Evolutionary conservation across 1,140 invertebrate genomes (phyloP).

Genomic region (Brachionus calyciflorus): DNA sequence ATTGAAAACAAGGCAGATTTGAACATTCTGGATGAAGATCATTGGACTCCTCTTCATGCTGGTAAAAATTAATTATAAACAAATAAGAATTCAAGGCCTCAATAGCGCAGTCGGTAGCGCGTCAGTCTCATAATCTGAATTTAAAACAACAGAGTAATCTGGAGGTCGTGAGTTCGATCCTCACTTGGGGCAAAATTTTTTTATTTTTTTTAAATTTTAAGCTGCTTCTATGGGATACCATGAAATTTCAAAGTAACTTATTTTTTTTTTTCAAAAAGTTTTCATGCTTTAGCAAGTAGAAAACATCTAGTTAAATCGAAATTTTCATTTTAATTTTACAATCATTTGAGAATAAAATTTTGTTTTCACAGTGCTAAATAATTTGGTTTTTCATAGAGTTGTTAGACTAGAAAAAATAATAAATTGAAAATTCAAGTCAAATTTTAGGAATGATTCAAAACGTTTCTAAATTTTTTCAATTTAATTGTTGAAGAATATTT

Average conservation of each 20-base stretch:
- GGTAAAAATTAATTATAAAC: not conserved
- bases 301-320: too few species aligned
- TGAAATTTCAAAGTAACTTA: conserved; percentile 3
- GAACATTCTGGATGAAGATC: conserved; percentile 85
- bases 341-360: too few species aligned
- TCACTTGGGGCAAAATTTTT: conserved; percentile 36
- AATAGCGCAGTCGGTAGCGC: conserved; percentile 44
- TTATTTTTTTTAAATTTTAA: not conserved
- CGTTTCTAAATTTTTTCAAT: too few species aligned
- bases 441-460: too few species aligned
- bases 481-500: too few species aligned
- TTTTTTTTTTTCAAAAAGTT: not conserved
- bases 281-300: too few species aligned
- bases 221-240: conserved; percentile 26
- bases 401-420: too few species aligned
- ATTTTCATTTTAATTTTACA: too few species aligned
- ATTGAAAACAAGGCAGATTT: conserved; percentile 91
- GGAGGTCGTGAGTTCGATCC: conserved; percentile 44
- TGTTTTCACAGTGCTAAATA: too few species aligned
- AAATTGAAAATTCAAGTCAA: too few species aligned
- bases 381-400: too few species aligned
- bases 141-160: conserved; percentile 18
- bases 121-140: conserved; percentile 43
- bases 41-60: conserved; percentile 69
- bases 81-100: not conserved